A percentile compares a stretch with the other conserved stretches of the same genome.
These are phyloP conservation scores for Pelosia muscerda DNA, from an alignment of 2,888 invertebrate genomes.

Conservation along the genomic window DNA sequence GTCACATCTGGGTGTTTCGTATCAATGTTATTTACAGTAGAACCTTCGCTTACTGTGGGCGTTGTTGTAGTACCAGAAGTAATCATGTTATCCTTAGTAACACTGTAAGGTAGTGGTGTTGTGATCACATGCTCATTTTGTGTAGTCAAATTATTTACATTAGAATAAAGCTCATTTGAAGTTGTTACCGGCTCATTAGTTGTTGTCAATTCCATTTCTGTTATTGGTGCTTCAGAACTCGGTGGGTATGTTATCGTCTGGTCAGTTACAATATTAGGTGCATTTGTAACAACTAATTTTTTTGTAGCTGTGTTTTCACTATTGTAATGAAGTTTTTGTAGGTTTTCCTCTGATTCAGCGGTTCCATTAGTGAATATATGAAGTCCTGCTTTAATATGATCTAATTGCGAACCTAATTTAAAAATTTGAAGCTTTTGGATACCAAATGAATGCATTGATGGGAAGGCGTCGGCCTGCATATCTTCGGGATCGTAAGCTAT, in stretches of 20 bases:
- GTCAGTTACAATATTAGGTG: constrained; percentile 10
- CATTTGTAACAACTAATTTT: constrained; percentile 20
- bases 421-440: constrained; percentile 77
- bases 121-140: constrained; percentile 66
- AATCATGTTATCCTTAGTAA: constrained; percentile 58
- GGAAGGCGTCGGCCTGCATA: constrained; percentile 79
- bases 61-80: constrained; percentile 43
- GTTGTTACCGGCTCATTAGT: constrained; percentile 42
- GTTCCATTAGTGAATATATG: constrained; percentile 76
- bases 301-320: constrained; percentile 53
- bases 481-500: constrained; percentile 77
- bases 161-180: constrained; percentile 49
- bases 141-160: constrained; percentile 60
- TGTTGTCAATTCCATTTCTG: constrained; percentile 29
- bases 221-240: constrained; percentile 15
- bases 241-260: background rate
- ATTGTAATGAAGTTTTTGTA: constrained; percentile 72
- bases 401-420: constrained; percentile 72
- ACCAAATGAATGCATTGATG: constrained; percentile 77
- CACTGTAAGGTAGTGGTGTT: constrained; percentile 62
- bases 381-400: constrained; percentile 74
- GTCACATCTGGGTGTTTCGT: constrained; percentile 69
- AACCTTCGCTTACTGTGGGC: constrained; percentile 45
- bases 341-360: constrained; percentile 59
- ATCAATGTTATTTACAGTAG: constrained; percentile 66